Evolutionary conservation across 2,888 invertebrate genomes (phyloP), one percentile per base, ranked within the genome.

Genomic region (Cantharis rufa): DNA sequence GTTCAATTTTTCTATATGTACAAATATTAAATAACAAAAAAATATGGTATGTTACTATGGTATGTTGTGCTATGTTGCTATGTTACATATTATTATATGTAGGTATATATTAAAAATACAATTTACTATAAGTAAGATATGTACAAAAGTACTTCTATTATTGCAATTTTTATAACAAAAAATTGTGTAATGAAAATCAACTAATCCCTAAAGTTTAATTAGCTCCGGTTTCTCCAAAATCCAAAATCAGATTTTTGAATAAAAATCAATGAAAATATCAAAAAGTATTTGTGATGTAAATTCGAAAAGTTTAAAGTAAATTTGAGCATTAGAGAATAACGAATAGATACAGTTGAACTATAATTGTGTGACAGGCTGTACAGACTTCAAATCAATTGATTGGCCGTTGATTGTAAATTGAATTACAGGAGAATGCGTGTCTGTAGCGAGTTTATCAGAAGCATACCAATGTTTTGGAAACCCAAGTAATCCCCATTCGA

Each of bases 391-490:
- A 89, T 89, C 89, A 89, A 89, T 89, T 90, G 89, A 90, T 90
- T 90, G 89, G 89, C 89, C 89, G 90, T 89, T 90, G 90, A 90
- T 90, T 90, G 89, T 88, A 89, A 90, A 90, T 90, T 89, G 89
- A 89, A 90, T 90, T 90, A 90, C 88, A 88, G 86, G 86, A 88
- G 88, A 89, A 89, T 89, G 89, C 88, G 88, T 88, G 88, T 87
- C 86, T 87, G 88, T 87, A 86, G 81, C 81, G 77, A 75, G 82
- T 81, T 81, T 84, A 83, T 83, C 81, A 81, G 79, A 82, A 80
- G 86, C 85, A 86, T 86, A 86, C 86, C 83, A 85, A 86, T 86
- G 84, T 78, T 80, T 82, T 82, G 71, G 64, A 66, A 66, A 66
- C 64, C 64, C 24, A 66, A 66, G 64, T 66, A 66, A 66, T 15